phyloP scores from a whole-genome alignment of 1,140 invertebrate species.

The Grapholita molesta region DNA sequence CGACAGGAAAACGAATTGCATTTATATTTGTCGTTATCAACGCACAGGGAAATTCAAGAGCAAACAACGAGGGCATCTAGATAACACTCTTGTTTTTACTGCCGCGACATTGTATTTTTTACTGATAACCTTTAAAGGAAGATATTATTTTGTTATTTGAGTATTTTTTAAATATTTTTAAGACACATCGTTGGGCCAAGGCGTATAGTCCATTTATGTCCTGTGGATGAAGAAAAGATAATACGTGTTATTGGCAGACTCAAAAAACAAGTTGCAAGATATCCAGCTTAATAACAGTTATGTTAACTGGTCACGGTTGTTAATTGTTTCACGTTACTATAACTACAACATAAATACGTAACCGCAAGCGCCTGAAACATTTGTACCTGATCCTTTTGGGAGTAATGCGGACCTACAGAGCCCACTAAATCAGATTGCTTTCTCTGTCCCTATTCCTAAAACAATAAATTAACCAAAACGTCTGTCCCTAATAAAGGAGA shows the following conservation, averaged over 20 bases:
- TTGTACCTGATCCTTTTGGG: neutral
- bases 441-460: conserved; percentile 5
- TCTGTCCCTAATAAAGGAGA: neutral
- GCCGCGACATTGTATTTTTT: conserved; percentile 14
- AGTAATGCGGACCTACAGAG: neutral
- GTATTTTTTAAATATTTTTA: neutral
- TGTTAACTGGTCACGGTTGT: neutral
- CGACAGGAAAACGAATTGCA: neutral
- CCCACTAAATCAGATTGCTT: conserved; percentile 14
- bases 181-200: neutral
- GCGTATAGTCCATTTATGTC: neutral
- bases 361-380: neutral
- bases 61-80: conserved; percentile 2
- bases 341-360: conserved; percentile 1
- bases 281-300: neutral
- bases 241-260: no score
- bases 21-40: neutral
- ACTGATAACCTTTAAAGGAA: conserved; percentile 1
- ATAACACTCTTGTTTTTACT: neutral
- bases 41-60: conserved; percentile 4
- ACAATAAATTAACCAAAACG: conserved; percentile 10
- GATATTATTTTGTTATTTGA: neutral
- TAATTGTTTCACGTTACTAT: neutral
- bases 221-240: no score
- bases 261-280: neutral